phyloP scores from a whole-genome alignment of 2,797 vertebrate genomes.

The Picus viridis region DNA sequence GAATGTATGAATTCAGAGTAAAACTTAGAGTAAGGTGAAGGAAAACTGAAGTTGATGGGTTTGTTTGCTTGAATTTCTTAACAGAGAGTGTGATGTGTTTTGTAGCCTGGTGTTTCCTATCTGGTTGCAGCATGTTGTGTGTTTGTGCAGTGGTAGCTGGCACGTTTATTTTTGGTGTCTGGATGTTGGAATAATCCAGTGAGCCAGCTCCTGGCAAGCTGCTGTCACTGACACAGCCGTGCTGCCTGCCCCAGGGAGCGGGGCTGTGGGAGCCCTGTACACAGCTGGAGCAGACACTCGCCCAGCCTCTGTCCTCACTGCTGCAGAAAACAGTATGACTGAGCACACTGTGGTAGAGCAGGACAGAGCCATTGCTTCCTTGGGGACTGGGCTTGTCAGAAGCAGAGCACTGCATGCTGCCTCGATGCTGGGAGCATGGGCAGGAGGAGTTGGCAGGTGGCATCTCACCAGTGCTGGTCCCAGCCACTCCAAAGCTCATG shows the following conservation, averaged over 20 bases:
- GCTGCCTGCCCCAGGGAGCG: constrained; percentile 48
- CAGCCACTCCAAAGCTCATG: accelerated
- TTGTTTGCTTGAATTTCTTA: not conserved
- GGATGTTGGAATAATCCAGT: not conserved
- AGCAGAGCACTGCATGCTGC: not conserved
- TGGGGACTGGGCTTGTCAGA: not conserved
- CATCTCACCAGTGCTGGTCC: not conserved
- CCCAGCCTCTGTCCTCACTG: not conserved
- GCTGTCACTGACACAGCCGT: not conserved
- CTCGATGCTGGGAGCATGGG: not conserved
- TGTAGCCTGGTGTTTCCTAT: not conserved
- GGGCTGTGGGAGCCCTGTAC: constrained; percentile 73
- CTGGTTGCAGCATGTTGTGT: not conserved
- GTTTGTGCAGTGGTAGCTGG: not conserved
- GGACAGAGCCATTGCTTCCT: not conserved
- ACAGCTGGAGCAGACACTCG: constrained; percentile 56
- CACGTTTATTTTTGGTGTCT: not conserved
- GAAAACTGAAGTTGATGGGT: not conserved
- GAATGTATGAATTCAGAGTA: not conserved
- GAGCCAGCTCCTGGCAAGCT: constrained; percentile 31
- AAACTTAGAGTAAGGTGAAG: not conserved
- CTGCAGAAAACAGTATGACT: accelerated
- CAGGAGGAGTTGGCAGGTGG: not conserved
- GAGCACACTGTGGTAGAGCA: accelerated
- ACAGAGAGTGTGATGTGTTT: not conserved